Base-by-base conservation (phyloP, 2,797 vertebrate species). In the Stomatorhinus walkeri region DNA sequence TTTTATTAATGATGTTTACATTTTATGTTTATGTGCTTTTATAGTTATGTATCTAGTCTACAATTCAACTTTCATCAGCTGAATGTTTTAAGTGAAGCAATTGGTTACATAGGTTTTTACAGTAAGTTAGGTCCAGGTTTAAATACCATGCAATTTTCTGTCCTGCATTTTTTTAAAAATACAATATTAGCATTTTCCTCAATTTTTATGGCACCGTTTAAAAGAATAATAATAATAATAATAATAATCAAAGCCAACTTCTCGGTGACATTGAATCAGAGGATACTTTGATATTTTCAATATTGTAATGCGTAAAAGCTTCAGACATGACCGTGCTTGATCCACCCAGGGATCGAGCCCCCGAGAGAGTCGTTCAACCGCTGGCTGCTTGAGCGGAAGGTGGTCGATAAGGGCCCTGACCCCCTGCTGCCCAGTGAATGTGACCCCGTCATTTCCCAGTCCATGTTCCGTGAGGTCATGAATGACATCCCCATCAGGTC, bases 381-480 rank as follows among this genome's bases (percentile, higher is more conserved):
- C 14, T 99, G 98, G 98, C 94, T 99, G 90, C 91, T 99, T 91
- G 98, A 99, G 92, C 96, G 98, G 87, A 99, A 99, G 91, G 97
- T 98, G 2, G 93, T 97, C 0, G 98, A 99, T 93, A 98, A 97
- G 94, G 98, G 98, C 87, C 95, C 94, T 0, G 98, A 99, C 92
- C 97, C 98, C 4, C 92, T 99, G 84, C 91, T 99, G 88, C 98
- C 98, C 0, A 99, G 98, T 88, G 97, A 98, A 91, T 99, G 98
- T 1, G 97, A 99, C 59, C 98, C 97, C 0, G 90, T 97, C 3
- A 97, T 99, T 83, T 99, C 98, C 0, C 96, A 98, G 2, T 99
- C 98, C 92, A 99, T 99, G 98, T 99, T 99, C 94, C 96, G 98
- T 91, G 98, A 99, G 94, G 97, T 99, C 92, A 99, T 99, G 98